Evolutionary conservation across 2,113 vertebrate genomes (phyloP).

Genomic region (Apaloderma vittatum): DNA sequence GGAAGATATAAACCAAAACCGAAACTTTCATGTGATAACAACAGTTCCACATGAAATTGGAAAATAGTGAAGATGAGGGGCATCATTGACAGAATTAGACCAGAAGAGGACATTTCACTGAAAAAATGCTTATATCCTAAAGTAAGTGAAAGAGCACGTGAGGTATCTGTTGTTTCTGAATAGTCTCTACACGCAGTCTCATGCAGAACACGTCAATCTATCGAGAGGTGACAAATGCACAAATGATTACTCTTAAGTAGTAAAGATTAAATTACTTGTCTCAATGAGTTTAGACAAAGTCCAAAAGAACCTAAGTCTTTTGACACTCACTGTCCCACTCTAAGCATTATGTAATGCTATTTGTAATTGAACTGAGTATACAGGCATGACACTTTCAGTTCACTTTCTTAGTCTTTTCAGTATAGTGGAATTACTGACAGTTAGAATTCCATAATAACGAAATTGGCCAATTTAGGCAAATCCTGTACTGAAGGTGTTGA

Average conservation of each 20-base stretch:
- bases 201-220: background rate
- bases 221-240: fast-evolving
- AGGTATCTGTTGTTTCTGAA: background rate
- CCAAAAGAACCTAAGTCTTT: background rate
- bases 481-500: slow-evolving; percentile 35
- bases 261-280: background rate
- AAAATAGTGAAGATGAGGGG: fast-evolving
- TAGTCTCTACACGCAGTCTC: background rate
- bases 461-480: slow-evolving; percentile 53
- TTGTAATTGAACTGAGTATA: background rate
- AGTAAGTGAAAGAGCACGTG: background rate
- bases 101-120: background rate
- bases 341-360: background rate
- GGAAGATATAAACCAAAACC: background rate
- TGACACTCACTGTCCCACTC: background rate
- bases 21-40: background rate
- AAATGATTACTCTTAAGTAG: background rate
- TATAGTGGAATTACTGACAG: background rate
- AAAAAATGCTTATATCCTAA: background rate
- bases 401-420: background rate
- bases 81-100: background rate
- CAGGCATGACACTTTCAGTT: background rate
- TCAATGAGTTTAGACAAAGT: background rate
- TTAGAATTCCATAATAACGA: slow-evolving; percentile 4
- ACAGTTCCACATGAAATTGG: background rate